Conservation (phyloP, 2,797 vertebrate genomes). For the Urocyon cinereoargenteus region DNA sequence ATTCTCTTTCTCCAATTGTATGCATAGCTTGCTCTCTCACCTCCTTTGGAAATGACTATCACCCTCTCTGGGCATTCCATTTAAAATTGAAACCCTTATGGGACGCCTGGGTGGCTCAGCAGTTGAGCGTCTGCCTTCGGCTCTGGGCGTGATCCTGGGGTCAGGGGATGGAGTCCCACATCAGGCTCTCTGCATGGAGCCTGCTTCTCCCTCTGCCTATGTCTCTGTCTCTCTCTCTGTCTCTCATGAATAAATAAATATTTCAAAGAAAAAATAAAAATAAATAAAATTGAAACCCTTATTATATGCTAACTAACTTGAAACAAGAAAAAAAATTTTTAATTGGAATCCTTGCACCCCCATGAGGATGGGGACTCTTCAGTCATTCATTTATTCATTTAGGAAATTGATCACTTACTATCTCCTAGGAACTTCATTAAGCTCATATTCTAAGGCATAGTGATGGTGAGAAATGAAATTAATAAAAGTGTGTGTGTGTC, state of each 20-base stretch:
- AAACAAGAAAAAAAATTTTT: not conserved
- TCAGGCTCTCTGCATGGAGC: too few relatives aligned
- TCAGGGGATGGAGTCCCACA: too few relatives aligned
- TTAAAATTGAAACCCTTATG: not conserved
- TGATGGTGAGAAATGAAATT: not conserved
- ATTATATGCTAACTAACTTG: not conserved
- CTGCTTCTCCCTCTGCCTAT: too few relatives aligned
- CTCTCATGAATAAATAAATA: too few relatives aligned
- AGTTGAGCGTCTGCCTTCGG: too few relatives aligned
- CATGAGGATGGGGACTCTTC: not conserved
- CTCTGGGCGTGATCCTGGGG: too few relatives aligned
- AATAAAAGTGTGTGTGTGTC: not conserved
- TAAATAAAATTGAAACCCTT: not conserved
- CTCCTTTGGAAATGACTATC: not conserved
- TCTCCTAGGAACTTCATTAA: not conserved
- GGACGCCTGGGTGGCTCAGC: too few relatives aligned
- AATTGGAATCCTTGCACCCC: not conserved
- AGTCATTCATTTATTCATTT: not conserved
- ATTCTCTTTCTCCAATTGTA: not conserved
- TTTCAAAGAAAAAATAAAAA: too few relatives aligned
- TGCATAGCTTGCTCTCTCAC: not conserved
- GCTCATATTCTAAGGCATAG: not conserved
- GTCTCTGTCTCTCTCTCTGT: too few relatives aligned
- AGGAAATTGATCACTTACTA: not conserved
- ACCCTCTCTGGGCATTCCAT: not conserved